Evolutionary conservation across 1,140 invertebrate species (phyloP).

Genomic region (Caenorhabditis briggsae): DNA sequence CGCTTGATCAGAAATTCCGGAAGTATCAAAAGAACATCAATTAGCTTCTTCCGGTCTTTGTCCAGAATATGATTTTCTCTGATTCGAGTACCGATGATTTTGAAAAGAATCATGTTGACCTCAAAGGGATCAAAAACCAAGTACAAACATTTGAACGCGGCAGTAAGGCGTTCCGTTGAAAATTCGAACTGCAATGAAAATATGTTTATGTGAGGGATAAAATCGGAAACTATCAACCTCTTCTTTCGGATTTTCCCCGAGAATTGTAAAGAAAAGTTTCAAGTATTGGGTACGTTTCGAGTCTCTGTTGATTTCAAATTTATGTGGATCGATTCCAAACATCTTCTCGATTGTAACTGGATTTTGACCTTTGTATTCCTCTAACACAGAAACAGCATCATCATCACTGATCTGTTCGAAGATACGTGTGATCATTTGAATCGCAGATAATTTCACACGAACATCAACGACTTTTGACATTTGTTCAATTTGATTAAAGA

Average conservation of each 20-base stretch:
- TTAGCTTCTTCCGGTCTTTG: neutral
- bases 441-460: constrained; percentile 7
- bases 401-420: neutral
- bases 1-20: neutral
- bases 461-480: constrained; percentile 24
- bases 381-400: neutral
- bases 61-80: neutral
- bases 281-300: neutral
- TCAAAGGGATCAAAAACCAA: neutral
- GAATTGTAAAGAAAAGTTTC: constrained; percentile 10
- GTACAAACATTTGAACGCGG: neutral
- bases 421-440: constrained; percentile 22
- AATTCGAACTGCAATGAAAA: neutral
- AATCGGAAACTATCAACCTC: neutral
- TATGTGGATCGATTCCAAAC: neutral
- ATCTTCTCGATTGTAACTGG: constrained; percentile 4
- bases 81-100: neutral
- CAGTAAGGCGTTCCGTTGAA: neutral
- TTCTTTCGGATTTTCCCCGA: neutral
- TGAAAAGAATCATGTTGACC: constrained; percentile 4
- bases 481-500: neutral
- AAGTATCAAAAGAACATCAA: neutral
- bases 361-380: neutral
- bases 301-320: neutral
- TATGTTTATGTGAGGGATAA: too few relatives aligned